Evolutionary conservation across 2,113 vertebrate genomes (phyloP).

Genomic region (Carettochelys insculpta): DNA sequence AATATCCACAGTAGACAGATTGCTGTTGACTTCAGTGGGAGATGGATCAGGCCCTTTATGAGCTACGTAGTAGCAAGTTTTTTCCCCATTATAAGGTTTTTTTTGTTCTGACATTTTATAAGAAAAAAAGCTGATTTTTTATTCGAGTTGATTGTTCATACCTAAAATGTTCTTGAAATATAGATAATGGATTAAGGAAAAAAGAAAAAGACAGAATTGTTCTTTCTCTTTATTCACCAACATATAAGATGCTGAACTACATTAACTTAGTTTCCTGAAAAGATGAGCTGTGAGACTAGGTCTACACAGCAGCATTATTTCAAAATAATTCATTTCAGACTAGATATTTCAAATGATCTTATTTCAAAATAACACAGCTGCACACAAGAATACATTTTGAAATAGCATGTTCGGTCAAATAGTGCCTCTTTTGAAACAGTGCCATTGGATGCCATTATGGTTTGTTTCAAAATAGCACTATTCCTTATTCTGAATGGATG

Average conservation of each 20-base stretch:
- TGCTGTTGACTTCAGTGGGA: slow-evolving; percentile 48
- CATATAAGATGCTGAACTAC: slow-evolving; percentile 16
- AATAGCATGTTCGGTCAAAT: no score
- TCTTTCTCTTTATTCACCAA: background rate
- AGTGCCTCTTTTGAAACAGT: no score
- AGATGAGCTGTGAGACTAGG: slow-evolving; percentile 29
- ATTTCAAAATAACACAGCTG: no score
- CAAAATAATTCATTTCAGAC: no score
- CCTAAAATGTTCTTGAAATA: slow-evolving; percentile 45
- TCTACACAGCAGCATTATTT: no score
- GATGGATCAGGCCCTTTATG: slow-evolving; percentile 22
- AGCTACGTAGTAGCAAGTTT: slow-evolving; percentile 38
- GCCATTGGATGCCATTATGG: no score
- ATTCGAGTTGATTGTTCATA: slow-evolving; percentile 66
- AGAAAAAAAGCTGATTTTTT: slow-evolving; percentile 57
- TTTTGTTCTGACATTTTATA: slow-evolving; percentile 48
- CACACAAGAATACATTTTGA: no score
- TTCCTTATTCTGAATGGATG: no score
- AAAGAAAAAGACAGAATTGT: background rate
- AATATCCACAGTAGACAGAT: slow-evolving; percentile 53
- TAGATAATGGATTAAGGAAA: slow-evolving; percentile 31
- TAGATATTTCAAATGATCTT: no score
- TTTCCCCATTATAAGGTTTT: slow-evolving; percentile 50
- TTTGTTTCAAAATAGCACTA: no score
- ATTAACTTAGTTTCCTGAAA: slow-evolving; percentile 36